Percentiles rank a stretch among this genome's conserved stretches.
Conservation (phyloP, 1,140 invertebrate genomes). For the Coenobita brevimanus region DNA sequence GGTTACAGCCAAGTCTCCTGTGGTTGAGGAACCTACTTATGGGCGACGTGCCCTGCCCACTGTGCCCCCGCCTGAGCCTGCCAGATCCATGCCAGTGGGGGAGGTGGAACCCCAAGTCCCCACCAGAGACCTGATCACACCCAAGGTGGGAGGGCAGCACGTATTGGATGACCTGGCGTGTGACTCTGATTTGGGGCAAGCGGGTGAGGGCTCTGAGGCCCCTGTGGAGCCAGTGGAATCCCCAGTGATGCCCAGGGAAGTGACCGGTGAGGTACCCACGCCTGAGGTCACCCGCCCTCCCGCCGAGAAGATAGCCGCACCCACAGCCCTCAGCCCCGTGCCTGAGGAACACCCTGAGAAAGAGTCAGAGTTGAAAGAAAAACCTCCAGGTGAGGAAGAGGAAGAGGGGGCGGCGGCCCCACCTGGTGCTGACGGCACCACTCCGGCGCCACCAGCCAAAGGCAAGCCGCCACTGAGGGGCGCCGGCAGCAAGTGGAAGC, state of each 20-base stretch:
- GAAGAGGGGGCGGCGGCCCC: not conserved
- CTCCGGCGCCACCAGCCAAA: constrained; percentile 24
- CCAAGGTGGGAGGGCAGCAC: not conserved
- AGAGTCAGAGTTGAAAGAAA: not conserved
- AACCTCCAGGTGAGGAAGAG: constrained; percentile 43
- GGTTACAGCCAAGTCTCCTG: not conserved
- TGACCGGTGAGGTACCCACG: not conserved
- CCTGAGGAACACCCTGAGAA: not conserved
- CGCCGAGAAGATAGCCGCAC: constrained; percentile 8
- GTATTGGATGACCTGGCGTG: constrained; percentile 33
- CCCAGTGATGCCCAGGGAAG: not conserved
- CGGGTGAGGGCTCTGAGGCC: not conserved
- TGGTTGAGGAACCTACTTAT: not conserved
- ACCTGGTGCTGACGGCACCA: not conserved
- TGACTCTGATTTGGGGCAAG: constrained; percentile 17
- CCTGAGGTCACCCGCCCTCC: not conserved
- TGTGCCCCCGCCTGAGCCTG: constrained; percentile 20
- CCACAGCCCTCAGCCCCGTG: not conserved
- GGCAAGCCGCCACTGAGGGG: constrained; percentile 29
- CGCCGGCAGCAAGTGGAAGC: constrained; percentile 86
- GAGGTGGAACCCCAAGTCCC: not conserved
- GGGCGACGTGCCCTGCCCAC: constrained; percentile 8
- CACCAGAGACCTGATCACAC: not conserved
- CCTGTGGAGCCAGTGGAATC: constrained; percentile 25
- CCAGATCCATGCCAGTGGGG: not conserved